Base-by-base conservation (phyloP, 2,113 vertebrate species). In the Trichechus manatus region DNA sequence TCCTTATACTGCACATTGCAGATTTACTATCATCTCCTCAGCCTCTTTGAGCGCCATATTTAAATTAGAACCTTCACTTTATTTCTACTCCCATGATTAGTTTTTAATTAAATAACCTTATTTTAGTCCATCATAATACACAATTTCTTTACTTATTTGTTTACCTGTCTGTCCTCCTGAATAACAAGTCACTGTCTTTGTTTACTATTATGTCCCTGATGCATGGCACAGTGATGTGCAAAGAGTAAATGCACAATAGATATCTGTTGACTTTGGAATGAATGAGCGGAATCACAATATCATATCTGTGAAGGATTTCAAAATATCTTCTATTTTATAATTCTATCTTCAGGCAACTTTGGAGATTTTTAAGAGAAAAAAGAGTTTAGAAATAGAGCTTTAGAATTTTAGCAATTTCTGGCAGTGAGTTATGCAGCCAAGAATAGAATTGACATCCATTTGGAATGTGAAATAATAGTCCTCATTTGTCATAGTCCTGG, bases 401-500 rank as follows among this genome's bases (percentile, higher is more conserved):
- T 89, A 74, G 87, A 87, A 90, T 87, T 91, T 93, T 85, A 79
- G 92, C 81, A 97, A 97, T 97, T 95, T 95, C 81, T 96, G 61
- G 74, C 95, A 96, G 93, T 97, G 92, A 97, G 85, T 98, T 95
- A 96, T 93, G 91, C 36, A 78, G 44, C 59, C 82, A 89, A 95
- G 94, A 94, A 95, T 91, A 93, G 79, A 96, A 86, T 14, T 64
- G 61, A 88, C 42, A 96, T 94, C 89, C 72, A 95, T 93, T 85
- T 97, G 89, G 97, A 91, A 95, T 90, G 96, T 96, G 91, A 97
- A 98, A 97, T 98, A 97, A 97, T 97, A 94, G 95, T 94, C 75
- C 94, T 97, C 94, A 98, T 97, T 97, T 98, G 95, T 96, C 93
- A 97, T 89, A 93, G 95, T 94, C 89, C 87, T 79, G 39, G 53